Evolutionary conservation across 2,797 vertebrate species (phyloP).

Genomic region (Enteromius thamalakanensis): DNA sequence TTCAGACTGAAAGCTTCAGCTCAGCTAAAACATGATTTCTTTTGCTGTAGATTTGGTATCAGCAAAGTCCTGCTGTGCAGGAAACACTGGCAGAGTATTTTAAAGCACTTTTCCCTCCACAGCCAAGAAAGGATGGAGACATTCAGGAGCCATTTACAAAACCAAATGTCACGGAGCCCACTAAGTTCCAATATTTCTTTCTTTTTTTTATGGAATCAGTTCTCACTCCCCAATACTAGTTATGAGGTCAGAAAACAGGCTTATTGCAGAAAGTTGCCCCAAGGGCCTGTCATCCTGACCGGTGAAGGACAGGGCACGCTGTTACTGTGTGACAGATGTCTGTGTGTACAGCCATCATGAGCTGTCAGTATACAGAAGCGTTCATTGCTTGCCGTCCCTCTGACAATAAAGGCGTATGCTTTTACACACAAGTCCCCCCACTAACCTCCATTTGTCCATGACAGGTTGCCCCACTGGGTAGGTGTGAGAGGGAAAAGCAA

Average conservation of each 20-base stretch:
- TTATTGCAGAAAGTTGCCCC: conserved; percentile 50
- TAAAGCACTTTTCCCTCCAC: not conserved
- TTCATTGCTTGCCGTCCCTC: conserved; percentile 28
- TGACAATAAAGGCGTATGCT: conserved; percentile 44
- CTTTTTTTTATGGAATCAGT: not conserved
- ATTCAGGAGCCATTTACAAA: not conserved
- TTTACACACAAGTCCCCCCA: conserved; percentile 46
- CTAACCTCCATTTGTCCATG: conserved; percentile 56
- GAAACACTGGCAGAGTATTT: not conserved
- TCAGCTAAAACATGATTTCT: not conserved
- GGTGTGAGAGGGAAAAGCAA: conserved; percentile 13
- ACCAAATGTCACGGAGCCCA: not conserved
- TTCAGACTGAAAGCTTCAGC: not conserved
- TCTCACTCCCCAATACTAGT: conserved; percentile 6
- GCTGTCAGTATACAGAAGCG: conserved; percentile 63
- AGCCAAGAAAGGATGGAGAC: not conserved
- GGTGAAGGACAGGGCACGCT: conserved; percentile 60
- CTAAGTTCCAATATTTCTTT: not conserved
- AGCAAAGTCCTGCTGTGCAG: not conserved
- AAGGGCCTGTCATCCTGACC: conserved; percentile 56
- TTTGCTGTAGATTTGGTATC: not conserved
- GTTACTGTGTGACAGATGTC: conserved; percentile 70
- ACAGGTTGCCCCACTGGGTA: conserved; percentile 21
- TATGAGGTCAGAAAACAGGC: conserved; percentile 43
- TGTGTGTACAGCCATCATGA: conserved; percentile 64